Evolutionary conservation across 2,888 invertebrate genomes (phyloP), one percentile per base, ranked within the genome.

Genomic region (Perithous albicinctus): DNA sequence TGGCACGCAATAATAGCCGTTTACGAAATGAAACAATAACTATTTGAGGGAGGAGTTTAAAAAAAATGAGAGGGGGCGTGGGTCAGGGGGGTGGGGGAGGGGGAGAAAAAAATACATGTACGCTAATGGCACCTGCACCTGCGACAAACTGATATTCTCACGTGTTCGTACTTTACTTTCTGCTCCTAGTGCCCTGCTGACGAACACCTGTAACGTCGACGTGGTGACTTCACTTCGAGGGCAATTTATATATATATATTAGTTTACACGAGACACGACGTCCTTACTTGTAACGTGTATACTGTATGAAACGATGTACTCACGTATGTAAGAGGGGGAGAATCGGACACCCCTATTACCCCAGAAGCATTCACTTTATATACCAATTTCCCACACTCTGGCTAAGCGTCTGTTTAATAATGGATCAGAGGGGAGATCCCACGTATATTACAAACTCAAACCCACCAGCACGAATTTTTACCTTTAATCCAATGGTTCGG

Each of bases 141-240:
- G 92, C 89, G 90, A 89, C 89, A 88, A 88, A 70, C 20, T 72
- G 23, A 75, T 82, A 89, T 92, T 92, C 92, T 90, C 92, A 91
- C 91, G 92, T 89, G 89, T 74, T 82, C 51, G 59, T 75, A 70
- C 56, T 72, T 70, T n/a, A n/a, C n/a, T n/a, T 56, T 29, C 29
- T 15, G 26, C 43, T 63, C 29, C 41, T 32, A 59, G 56, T 81
- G 85, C 84, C 80, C 80, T 78, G 82, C 85, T 79, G 83, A 74
- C 70, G 85, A 88, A 89, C 91, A 91, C 91, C 91, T 91, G 91
- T 91, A 91, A 88, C 88, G 78, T 81, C 75, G 78, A 81, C 79
- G 80, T 79, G 76, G 80, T 79, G 76, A 78, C 54, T 35, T 29
- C 41, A 54, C 76, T 76, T 46, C 56, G 74, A 74, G 61, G 82